Conservation (phyloP, 2,797 vertebrate species). For the Onychomys arenicola region DNA sequence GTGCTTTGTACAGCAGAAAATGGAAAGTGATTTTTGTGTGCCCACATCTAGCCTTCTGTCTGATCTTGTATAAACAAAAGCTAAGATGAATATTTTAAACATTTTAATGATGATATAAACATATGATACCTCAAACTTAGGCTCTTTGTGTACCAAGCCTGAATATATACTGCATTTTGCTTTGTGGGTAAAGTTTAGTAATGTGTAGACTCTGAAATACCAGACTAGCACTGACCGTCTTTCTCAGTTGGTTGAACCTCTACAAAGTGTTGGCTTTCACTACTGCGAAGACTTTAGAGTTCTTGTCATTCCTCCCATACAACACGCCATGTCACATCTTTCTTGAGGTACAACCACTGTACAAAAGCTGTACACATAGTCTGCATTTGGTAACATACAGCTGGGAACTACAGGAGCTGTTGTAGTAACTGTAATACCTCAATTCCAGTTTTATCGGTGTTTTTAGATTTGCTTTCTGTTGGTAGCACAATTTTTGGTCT, state of each 20-base stretch:
- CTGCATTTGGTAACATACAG: not conserved
- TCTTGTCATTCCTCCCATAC: not conserved
- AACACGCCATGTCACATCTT: not conserved
- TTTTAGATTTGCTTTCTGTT: not conserved
- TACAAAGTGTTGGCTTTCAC: not conserved
- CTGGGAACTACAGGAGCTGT: not conserved
- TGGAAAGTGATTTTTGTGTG: too few species aligned
- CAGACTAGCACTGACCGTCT: not conserved
- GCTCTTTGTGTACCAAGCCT: not conserved
- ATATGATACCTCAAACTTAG: not conserved
- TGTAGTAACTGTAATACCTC: not conserved
- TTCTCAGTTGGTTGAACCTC: not conserved
- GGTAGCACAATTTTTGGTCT: not conserved
- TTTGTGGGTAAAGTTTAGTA: not conserved
- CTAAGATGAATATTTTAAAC: not conserved
- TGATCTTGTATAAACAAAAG: not conserved
- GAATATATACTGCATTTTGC: not conserved
- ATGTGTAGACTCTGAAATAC: not conserved
- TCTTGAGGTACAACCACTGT: not conserved
- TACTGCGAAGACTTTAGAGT: not conserved
- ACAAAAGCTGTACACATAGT: not conserved
- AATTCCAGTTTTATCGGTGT: not conserved
- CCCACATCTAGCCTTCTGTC: not conserved
- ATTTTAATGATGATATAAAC: not conserved
- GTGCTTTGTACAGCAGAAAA: not conserved